Base-by-base conservation (phyloP, 2,113 vertebrate species). In the Camelus bactrianus region DNA sequence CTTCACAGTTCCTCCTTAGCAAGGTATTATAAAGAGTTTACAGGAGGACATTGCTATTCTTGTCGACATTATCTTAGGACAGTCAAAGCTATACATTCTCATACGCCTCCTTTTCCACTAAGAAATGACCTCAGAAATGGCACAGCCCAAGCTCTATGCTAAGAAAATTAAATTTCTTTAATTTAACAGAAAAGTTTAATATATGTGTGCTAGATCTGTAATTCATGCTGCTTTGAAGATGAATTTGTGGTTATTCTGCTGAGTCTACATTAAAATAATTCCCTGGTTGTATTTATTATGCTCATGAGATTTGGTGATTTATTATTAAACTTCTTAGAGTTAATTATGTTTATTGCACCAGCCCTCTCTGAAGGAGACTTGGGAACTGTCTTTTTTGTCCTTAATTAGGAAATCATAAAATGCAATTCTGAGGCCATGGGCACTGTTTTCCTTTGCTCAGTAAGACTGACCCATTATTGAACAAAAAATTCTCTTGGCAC, bases 371-470 rank as follows among this genome's bases (percentile, higher is more conserved):
- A 95, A 91, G 70, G 91, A 95, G 76, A 83, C 54, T 72, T 92
- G 89, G 89, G 91, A 85, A 95, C 91, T 91, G 20, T 88, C 67
- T 96, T 96, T 84, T 88, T 92, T n/a, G 67, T 58, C 73, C 15
- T 86, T 96, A 96, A 91, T 95, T 92, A 94, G 35, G 26, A 96
- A 96, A 92, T 79, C 73, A 89, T 75, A 86, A 95, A 88, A 65
- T 52, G 72, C 12, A 60, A 8, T 89, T 94, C 89, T 64, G 32
- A 82, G 46, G 42, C 75, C 26, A 26, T 20, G 62, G 77, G 4
- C 42, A 62, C 67, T 60, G 12, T 91, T 94, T 93, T 89, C 48
- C 17, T 91, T 83, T 64, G 38, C 65, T 93, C 89, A 92, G 6
- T 89, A 86, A 83, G 60, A 85, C 62, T 38, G 13, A 93, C 64